Conservation (phyloP, 2,888 invertebrate species). For the Himalopsyche kuldschensis region DNA sequence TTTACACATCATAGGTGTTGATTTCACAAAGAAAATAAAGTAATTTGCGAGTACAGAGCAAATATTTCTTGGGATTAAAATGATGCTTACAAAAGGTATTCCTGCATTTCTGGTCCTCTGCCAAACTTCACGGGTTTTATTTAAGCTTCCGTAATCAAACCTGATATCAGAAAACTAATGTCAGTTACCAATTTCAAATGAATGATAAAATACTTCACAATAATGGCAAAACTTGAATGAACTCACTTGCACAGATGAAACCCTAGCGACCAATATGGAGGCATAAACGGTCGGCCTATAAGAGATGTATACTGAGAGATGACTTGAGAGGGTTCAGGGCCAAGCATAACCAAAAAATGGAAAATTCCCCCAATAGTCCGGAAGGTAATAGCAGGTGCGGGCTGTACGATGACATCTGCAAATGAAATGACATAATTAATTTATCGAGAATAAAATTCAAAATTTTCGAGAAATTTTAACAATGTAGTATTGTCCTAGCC, state of each 20-base stretch:
- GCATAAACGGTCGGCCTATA: constrained; percentile 77
- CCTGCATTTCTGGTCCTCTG: constrained; percentile 70
- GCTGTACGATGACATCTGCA: constrained; percentile 77
- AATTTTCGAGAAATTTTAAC: not conserved
- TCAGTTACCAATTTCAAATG: not conserved
- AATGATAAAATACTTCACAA: not conserved
- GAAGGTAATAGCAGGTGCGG: constrained; percentile 80
- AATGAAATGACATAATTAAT: not conserved
- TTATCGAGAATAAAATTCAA: not conserved
- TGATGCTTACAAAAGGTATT: constrained; percentile 71
- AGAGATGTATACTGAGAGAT: constrained; percentile 68
- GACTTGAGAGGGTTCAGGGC: constrained; percentile 72
- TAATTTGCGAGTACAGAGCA: not conserved
- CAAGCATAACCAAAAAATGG: constrained; percentile 77
- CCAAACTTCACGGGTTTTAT: constrained; percentile 68
- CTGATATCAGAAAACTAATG: constrained; percentile 44
- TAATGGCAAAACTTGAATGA: not conserved
- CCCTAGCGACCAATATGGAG: constrained; percentile 87
- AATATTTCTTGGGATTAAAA: not conserved
- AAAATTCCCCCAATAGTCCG: constrained; percentile 81
- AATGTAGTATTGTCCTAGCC: too few relatives aligned
- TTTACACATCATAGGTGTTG: too few relatives aligned
- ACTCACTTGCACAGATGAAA: constrained; percentile 79
- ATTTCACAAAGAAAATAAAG: too few relatives aligned
- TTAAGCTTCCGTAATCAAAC: constrained; percentile 68